These are phyloP conservation scores for Lacanobia oleracea DNA, from an alignment of 2,888 invertebrate species.

Conservation along the genomic window DNA sequence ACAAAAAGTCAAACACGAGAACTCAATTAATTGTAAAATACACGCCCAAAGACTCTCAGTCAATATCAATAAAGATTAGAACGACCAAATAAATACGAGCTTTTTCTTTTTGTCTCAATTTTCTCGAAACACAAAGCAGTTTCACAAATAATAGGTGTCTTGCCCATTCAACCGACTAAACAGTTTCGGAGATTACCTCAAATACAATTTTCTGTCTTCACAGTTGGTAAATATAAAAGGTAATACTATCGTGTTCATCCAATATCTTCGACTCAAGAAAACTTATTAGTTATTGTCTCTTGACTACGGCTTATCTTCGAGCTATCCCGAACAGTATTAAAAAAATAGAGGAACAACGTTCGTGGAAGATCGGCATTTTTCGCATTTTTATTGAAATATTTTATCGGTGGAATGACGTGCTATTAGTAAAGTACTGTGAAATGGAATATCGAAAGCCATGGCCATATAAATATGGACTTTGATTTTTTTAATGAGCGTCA, in stretches of 20 bases:
- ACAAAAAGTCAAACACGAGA: not conserved
- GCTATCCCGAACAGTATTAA: slow-evolving; percentile 41
- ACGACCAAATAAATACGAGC: slow-evolving; percentile 31
- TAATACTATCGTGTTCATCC: slow-evolving; percentile 62
- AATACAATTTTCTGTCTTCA: slow-evolving; percentile 60
- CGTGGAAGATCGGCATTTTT: slow-evolving; percentile 34
- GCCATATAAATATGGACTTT: not conserved
- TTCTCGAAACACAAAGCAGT: slow-evolving; percentile 44
- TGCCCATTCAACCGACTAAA: slow-evolving; percentile 50
- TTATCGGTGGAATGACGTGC: slow-evolving; percentile 3
- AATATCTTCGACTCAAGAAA: slow-evolving; percentile 58
- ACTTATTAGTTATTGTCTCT: slow-evolving; percentile 65
- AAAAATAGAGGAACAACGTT: slow-evolving; percentile 39
- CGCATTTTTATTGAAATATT: slow-evolving; percentile 47
- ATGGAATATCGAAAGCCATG: not conserved
- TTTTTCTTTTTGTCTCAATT: slow-evolving; percentile 39
- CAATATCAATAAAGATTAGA: slow-evolving; percentile 47
- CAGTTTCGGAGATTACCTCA: slow-evolving; percentile 61
- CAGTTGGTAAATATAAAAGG: slow-evolving; percentile 56
- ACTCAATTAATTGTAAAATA: slow-evolving; percentile 27
- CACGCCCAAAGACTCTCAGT: slow-evolving; percentile 6
- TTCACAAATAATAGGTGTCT: slow-evolving; percentile 47
- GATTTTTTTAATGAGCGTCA: not conserved
- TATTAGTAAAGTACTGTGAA: slow-evolving; percentile 1
- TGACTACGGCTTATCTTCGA: slow-evolving; percentile 43